These are phyloP conservation scores for Venturia canescens DNA, from an alignment of 1,140 invertebrate species.

Conservation along the genomic window DNA sequence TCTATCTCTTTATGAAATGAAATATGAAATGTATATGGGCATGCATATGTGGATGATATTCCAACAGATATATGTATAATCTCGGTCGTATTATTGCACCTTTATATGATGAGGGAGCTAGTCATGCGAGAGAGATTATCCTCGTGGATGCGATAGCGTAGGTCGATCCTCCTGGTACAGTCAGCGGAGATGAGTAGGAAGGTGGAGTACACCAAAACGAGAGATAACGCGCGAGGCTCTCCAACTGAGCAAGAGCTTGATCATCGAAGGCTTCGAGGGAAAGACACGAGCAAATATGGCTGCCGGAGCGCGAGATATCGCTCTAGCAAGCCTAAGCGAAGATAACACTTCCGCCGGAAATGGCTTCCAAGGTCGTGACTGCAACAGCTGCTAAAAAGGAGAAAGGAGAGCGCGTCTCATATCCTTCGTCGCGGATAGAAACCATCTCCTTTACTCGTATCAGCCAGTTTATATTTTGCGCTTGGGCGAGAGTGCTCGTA, in stretches of 20 bases:
- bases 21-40: background rate
- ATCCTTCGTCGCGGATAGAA: conserved; percentile 10
- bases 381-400: conserved; percentile 16
- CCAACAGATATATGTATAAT: background rate
- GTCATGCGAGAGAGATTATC: conserved; percentile 16
- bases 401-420: background rate
- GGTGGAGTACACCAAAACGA: conserved; percentile 5
- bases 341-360: conserved; percentile 26
- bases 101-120: conserved; percentile 10
- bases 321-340: conserved; percentile 22
- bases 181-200: background rate
- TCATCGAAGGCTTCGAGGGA: background rate
- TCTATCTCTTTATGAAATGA: background rate
- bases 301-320: background rate
- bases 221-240: background rate
- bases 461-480: background rate
- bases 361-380: conserved; percentile 30
- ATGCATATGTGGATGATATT: background rate
- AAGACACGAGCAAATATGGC: background rate
- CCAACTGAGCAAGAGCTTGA: background rate
- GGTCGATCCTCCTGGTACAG: conserved; percentile 5
- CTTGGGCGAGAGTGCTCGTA: background rate
- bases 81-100: conserved; percentile 9
- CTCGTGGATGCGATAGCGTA: background rate
- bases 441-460: conserved; percentile 7